Evolutionary conservation across 2,113 vertebrate species (phyloP).

Genomic region (Pituophis catenifer): DNA sequence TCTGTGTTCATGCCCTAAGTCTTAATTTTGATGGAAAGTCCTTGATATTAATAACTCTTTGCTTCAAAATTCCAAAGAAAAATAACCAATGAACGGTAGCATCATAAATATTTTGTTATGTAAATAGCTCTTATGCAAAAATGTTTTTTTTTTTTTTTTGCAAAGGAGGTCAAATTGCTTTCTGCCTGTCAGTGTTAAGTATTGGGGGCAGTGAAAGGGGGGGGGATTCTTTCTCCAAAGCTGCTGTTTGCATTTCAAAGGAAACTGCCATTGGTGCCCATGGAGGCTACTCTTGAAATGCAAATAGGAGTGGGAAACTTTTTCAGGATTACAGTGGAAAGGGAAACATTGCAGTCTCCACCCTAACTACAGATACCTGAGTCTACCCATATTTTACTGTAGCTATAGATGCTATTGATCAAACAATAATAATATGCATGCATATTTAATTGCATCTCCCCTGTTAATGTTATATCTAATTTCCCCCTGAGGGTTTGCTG

Average conservation of each 20-base stretch:
- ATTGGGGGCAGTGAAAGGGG: not conserved
- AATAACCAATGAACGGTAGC: not conserved
- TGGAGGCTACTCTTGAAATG: not conserved
- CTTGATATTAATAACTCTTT: not conserved
- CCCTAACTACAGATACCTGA: not conserved
- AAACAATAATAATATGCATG: not conserved
- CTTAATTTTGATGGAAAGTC: not conserved
- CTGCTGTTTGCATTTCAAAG: not conserved
- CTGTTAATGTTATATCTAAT: not conserved
- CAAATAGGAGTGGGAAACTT: not conserved
- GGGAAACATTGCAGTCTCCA: not conserved
- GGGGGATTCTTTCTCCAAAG: not conserved
- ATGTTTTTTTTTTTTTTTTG: too few relatives aligned
- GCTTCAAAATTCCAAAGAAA: not conserved
- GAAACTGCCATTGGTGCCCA: not conserved
- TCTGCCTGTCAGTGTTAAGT: not conserved
- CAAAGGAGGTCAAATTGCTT: not conserved
- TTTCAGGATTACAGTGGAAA: not conserved
- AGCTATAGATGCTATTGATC: not conserved
- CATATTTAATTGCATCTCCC: not conserved
- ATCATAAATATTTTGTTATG: not conserved
- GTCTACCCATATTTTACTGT: not conserved
- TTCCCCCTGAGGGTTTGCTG: not conserved
- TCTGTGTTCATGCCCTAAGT: not conserved
- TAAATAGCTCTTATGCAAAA: not conserved